These are phyloP conservation scores for Psephotus haematonotus DNA, from an alignment of 2,113 vertebrate genomes.

Conservation along the genomic window DNA sequence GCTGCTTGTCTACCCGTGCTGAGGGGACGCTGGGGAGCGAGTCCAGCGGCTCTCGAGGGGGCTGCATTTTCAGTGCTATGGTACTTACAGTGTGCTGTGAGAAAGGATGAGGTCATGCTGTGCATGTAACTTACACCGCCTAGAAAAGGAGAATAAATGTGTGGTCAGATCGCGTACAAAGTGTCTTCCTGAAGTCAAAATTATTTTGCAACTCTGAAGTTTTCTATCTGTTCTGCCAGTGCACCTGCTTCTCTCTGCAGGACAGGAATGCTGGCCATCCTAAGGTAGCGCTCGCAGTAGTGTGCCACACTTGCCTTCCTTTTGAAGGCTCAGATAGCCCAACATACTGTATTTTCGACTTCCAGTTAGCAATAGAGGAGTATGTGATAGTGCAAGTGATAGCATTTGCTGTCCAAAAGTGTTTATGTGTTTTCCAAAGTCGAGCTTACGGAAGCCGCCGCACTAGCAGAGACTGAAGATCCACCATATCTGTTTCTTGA, in stretches of 20 bases:
- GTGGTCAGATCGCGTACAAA: neutral
- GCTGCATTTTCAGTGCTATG: neutral
- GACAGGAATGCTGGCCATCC: fast-evolving
- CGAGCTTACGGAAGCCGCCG: neutral
- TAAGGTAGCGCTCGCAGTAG: neutral
- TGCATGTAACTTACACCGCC: fast-evolving
- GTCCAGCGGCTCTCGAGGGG: neutral
- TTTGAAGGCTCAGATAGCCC: neutral
- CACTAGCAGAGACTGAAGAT: neutral
- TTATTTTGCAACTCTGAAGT: neutral
- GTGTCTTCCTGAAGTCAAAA: neutral
- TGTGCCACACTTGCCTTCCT: neutral
- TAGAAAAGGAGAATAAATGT: neutral
- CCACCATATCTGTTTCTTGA: neutral
- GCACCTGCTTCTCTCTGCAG: neutral
- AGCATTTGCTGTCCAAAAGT: neutral
- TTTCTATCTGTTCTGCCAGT: neutral
- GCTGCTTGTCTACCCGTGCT: fast-evolving
- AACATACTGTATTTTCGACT: neutral
- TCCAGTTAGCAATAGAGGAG: neutral
- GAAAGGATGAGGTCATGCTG: neutral
- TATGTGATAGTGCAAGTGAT: neutral
- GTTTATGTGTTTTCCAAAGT: neutral
- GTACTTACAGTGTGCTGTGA: neutral
- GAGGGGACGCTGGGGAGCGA: neutral